These are phyloP conservation scores for Julus scanicus DNA, from an alignment of 2,888 invertebrate genomes.

Conservation along the genomic window DNA sequence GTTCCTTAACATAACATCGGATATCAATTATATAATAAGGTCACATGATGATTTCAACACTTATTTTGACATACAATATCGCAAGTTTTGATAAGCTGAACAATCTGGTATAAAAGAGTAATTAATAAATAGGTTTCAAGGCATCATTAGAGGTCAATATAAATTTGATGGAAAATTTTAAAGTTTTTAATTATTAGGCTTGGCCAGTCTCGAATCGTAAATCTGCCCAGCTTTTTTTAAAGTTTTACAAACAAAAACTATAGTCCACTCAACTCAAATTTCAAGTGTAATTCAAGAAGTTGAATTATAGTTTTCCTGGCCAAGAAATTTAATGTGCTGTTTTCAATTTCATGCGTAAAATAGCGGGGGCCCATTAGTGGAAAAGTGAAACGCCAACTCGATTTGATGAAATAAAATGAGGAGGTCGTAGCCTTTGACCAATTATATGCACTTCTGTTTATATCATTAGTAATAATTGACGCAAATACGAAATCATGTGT, in stretches of 20 bases:
- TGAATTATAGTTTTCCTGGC: neutral
- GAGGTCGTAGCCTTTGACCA: neutral
- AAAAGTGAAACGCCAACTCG: slow-evolving; percentile 19
- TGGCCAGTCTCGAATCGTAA: neutral
- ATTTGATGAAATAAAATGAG: neutral
- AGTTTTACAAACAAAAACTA: neutral
- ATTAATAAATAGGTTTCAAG: neutral
- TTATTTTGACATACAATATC: slow-evolving; percentile 21
- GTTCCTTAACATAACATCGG: neutral
- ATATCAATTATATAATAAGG: neutral
- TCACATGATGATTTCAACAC: neutral
- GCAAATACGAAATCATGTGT: neutral
- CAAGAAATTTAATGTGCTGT: neutral
- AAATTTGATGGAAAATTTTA: neutral
- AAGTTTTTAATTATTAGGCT: neutral
- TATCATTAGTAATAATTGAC: neutral
- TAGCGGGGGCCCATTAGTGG: neutral
- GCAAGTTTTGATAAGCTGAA: neutral
- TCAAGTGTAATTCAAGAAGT: slow-evolving; percentile 25
- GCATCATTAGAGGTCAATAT: neutral
- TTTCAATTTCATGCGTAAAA: neutral
- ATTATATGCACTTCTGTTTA: neutral
- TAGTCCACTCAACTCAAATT: slow-evolving; percentile 40
- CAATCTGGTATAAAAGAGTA: slow-evolving; percentile 1
- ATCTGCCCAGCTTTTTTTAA: neutral